Evolutionary conservation across 2,888 invertebrate species (phyloP).

Genomic region (Digitonthophagus gazella): DNA sequence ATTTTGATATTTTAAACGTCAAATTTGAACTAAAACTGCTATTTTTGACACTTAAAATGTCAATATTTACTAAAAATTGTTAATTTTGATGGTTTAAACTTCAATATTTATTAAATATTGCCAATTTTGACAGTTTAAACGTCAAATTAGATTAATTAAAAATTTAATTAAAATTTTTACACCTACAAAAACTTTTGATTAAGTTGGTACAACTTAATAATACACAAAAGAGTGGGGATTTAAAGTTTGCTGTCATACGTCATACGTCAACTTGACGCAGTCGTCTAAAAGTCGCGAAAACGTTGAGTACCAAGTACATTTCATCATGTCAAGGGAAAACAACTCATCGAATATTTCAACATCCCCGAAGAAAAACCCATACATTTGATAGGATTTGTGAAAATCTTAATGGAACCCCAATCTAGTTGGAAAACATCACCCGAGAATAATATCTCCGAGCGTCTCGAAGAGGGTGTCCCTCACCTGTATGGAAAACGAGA

Average conservation of each 20-base stretch:
- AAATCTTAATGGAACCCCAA: neutral
- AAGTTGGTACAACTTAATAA: neutral
- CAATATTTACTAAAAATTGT: no score
- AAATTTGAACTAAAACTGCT: no score
- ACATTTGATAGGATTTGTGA: neutral
- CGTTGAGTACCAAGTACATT: neutral
- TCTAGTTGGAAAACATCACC: neutral
- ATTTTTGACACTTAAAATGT: no score
- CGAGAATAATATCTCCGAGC: no score
- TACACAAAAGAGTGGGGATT: slow-evolving; percentile 18
- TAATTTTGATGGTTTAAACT: no score
- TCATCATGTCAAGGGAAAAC: neutral
- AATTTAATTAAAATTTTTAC: no score
- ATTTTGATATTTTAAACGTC: no score
- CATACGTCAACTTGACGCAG: slow-evolving; percentile 34
- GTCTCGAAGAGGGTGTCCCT: neutral
- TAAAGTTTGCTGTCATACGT: slow-evolving; percentile 33
- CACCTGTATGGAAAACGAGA: slow-evolving; percentile 24
- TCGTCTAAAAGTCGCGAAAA: slow-evolving; percentile 1
- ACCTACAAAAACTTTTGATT: slow-evolving; percentile 1
- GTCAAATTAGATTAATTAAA: no score
- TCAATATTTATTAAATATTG: no score
- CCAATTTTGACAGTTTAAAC: no score
- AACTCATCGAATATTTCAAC: neutral
- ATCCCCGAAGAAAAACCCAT: neutral